Conservation (phyloP, 2,113 vertebrate genomes). For the Crotalus helleri region DNA sequence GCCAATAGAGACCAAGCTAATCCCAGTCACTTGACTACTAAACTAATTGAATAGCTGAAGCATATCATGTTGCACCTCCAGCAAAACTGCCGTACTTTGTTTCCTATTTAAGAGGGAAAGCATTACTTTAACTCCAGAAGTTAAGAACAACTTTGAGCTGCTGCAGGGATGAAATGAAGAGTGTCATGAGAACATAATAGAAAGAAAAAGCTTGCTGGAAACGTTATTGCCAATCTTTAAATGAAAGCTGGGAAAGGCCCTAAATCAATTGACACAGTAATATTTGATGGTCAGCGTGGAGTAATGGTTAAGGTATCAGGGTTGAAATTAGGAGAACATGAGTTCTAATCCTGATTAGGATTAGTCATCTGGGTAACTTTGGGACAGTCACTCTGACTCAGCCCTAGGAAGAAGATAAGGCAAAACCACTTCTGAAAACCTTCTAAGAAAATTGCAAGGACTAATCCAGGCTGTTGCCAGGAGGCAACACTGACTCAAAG, state of each 20-base stretch:
- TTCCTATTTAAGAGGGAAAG: not conserved
- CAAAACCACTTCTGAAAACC: not conserved
- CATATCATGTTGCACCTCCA: not conserved
- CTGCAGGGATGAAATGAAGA: not conserved
- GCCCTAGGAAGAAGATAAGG: not conserved
- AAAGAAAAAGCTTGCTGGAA: not conserved
- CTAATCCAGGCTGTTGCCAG: not conserved
- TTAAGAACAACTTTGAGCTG: not conserved
- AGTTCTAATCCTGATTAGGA: not conserved
- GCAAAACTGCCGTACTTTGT: not conserved
- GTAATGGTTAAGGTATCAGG: not conserved
- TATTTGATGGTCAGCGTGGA: not conserved
- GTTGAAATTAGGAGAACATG: not conserved
- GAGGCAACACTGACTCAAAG: not conserved
- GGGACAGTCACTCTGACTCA: not conserved
- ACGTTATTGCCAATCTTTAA: not conserved
- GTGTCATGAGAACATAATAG: not conserved
- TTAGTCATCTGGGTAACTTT: not conserved
- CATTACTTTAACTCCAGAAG: not conserved
- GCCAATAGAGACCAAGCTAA: not conserved
- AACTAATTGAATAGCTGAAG: not conserved
- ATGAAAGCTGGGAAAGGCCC: not conserved
- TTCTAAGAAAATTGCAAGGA: not conserved
- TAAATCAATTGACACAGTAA: not conserved
- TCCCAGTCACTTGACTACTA: not conserved